phyloP scores from a whole-genome alignment of 2,888 invertebrate genomes.

The Melikaiella ostensackeni region DNA sequence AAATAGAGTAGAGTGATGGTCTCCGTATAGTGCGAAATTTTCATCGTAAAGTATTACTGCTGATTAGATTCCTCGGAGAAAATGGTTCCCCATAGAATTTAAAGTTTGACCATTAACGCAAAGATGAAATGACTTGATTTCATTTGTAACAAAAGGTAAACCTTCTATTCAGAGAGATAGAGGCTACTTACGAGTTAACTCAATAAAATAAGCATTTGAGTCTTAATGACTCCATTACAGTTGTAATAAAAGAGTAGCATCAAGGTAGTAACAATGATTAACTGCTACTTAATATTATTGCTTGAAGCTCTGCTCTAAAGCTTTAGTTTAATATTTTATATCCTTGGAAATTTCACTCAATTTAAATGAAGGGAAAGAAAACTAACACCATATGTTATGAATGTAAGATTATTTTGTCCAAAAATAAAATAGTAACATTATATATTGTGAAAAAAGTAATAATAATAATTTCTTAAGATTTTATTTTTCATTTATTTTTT shows the following conservation, averaged over 20 bases:
- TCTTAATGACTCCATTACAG: constrained; percentile 14
- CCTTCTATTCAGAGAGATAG: not conserved
- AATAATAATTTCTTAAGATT: too few relatives aligned
- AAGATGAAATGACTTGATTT: constrained; percentile 15
- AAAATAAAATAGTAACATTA: too few relatives aligned
- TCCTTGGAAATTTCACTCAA: too few relatives aligned
- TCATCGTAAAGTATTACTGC: constrained; percentile 12
- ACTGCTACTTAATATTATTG: not conserved
- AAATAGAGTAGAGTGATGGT: not conserved
- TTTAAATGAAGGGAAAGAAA: too few relatives aligned
- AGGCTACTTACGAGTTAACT: too few relatives aligned
- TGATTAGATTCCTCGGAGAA: constrained; percentile 17
- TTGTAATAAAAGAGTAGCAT: not conserved
- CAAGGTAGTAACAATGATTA: not conserved
- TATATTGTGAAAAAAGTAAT: too few relatives aligned
- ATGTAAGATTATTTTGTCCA: too few relatives aligned
- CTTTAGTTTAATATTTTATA: too few relatives aligned
- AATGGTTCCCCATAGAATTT: constrained; percentile 27
- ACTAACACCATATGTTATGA: too few relatives aligned
- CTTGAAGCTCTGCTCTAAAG: not conserved
- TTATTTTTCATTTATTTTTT: too few relatives aligned
- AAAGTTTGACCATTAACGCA: constrained; percentile 21
- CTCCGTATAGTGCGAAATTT: not conserved
- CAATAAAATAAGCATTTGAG: not conserved
- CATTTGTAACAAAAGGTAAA: not conserved